Evolutionary conservation across 64 coral and sea anemone species (phyloP).

Genomic region (Hydrozoanthus tunicans): DNA sequence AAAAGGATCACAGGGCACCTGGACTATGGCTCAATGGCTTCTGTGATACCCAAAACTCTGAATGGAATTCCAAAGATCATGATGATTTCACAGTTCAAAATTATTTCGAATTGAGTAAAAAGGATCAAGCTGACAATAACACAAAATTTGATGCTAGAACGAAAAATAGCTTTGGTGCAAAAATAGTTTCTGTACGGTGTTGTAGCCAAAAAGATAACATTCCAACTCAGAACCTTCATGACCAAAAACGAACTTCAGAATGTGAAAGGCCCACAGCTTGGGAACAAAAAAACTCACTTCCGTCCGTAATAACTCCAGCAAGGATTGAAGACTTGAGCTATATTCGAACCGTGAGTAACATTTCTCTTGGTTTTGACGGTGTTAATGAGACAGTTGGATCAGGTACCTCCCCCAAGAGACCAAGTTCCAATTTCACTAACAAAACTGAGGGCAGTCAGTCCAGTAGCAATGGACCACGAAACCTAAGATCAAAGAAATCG

Average conservation of each 20-base stretch:
- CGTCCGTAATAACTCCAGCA: conserved; percentile 11
- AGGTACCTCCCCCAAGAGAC: neutral
- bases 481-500: conserved; percentile 41
- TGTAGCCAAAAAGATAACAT: neutral
- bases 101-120: neutral
- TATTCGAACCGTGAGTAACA: conserved; percentile 15
- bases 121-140: neutral
- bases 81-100: neutral
- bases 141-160: neutral
- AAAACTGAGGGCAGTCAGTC: neutral
- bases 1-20: neutral
- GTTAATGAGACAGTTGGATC: neutral
- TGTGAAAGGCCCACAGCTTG: neutral
- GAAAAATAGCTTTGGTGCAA: neutral
- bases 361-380: conserved; percentile 31
- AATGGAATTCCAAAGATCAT: neutral
- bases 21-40: neutral
- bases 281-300: neutral
- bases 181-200: neutral
- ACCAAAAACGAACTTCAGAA: neutral
- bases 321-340: conserved; percentile 9
- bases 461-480: neutral
- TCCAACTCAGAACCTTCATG: too few species aligned
- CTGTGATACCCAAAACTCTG: neutral
- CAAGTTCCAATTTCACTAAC: neutral